These are phyloP conservation scores for Cydia splendana DNA, from an alignment of 1,140 invertebrate genomes.

Conservation along the genomic window DNA sequence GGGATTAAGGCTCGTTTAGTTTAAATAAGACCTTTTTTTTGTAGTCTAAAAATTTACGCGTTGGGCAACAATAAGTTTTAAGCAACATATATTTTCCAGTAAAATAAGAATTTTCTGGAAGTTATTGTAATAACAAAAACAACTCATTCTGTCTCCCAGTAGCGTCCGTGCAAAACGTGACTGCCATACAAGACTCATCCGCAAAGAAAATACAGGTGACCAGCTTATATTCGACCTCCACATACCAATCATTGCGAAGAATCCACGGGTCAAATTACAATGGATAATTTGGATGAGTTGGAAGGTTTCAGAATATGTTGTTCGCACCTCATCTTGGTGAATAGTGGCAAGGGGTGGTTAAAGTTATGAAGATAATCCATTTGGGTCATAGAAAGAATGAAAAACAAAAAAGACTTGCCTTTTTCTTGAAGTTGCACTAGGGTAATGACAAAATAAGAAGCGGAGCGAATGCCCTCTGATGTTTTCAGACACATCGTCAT, in stretches of 20 bases:
- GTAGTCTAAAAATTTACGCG: neutral
- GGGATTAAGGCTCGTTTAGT: no score
- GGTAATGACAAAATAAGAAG: no score
- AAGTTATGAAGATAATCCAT: conserved; percentile 4
- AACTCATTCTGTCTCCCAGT: conserved; percentile 7
- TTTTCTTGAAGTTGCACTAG: neutral
- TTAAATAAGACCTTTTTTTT: no score
- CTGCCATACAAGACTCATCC: neutral
- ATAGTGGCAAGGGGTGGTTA: neutral
- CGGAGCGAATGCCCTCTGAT: no score
- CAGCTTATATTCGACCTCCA: neutral
- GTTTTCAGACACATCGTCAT: no score
- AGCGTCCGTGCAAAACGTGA: neutral
- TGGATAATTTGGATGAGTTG: neutral
- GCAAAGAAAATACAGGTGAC: neutral
- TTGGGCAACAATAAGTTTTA: neutral
- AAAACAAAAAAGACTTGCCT: neutral
- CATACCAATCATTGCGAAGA: neutral
- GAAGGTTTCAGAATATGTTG: neutral
- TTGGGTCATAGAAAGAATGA: neutral
- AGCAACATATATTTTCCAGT: neutral
- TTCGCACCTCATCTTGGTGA: conserved; percentile 10
- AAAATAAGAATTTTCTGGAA: neutral
- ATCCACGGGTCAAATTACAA: neutral
- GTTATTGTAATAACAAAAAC: conserved; percentile 12